Evolutionary conservation across 64 coral and sea anemone genomes (phyloP), one percentile per base, ranked within the genome.

Genomic region (Catalaphyllia jardinei): DNA sequence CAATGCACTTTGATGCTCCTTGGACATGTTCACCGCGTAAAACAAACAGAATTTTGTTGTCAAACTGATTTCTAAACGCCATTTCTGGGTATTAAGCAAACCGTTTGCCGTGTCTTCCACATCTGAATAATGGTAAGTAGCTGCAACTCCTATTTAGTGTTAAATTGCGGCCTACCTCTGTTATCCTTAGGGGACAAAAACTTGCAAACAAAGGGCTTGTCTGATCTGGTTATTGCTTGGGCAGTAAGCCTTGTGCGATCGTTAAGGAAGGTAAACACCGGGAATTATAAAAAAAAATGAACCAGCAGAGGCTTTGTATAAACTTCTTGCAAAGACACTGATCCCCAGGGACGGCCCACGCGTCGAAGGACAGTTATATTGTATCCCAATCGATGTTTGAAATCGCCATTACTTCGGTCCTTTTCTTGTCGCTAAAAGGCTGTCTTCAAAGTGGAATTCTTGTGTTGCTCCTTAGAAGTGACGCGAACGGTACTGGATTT

Each of bases 201-300:
- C 38, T 71, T 85, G 62, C 81, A 71, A 71, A 85, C 81, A 85
- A 85, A 85, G 51, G 54, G 81, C 63, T 85, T 67, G 61, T 82
- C 29, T 65, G 29, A 31, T 84, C 59, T 84, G 35, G 81, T 71
- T 85, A 28, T 83, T 83, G 24, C 81, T 28, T 19, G 38, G 64
- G 35, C 33, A 1, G 33, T 1, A 35, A 35, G 33, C 51, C 81
- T 85, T 71, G 24, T 85, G 60, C 19, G 81, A 85, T 85, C 81
- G 81, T 85, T 85, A 52, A 13, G 20, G n/a, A 38, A 31, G 49
- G 62, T 85, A 85, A 85, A 85, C 81, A 85, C 81, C 81, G 81
- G 81, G 81, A 85, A 85, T 85, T 85, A 85, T 71, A 85, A 85
- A 85, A 85, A 85, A 85, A 71, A 52, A 59, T 85, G 81, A 72